Base-by-base conservation (phyloP, 2,888 invertebrate species). In the Sympetrum striolatum region DNA sequence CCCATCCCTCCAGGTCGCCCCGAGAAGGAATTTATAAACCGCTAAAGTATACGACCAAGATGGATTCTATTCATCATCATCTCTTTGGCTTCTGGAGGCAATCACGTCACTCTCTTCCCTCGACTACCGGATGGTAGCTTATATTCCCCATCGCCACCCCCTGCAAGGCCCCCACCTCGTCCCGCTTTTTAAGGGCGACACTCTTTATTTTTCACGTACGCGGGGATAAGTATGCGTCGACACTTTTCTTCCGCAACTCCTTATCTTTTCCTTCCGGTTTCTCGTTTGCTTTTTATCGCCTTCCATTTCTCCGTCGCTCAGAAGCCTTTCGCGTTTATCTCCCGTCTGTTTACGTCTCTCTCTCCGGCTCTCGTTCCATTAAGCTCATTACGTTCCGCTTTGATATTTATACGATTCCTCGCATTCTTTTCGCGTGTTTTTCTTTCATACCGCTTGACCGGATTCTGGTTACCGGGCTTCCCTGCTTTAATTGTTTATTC, bases 1-100 rank as follows among this genome's bases (percentile, higher is more conserved):
- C 60, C 37, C 8, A 22, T 18, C 22, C 80, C 39, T 39, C 22
- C 22, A 22, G 37, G 80, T 44, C 10, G 18, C 60, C 86, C 60
- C 86, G 60, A 60, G n/a, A 60, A 58, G 64, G 64, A 64, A 86
- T 86, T 86, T 60, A 58, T 86, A 58, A 73, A 73, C 73, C 73
- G 73, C 73, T 73, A 73, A 86, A 86, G 86, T 64, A 60, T 86
- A 86, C 86, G 86, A 64, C 86, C 82, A 6, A 60, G 86, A 60
- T 22, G 86, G 86, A 64, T 86, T 86, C 86, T 86, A 86, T 86
- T 86, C 86, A 64, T 86, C 86, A 86, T 86, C 86, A 58, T 53
- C 82, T 18, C 37, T 37, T 18, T 35, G 22, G 31, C 39, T n/a
- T 86, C 86, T 86, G 22, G 86, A n/a, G 48, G 86, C 22, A 60